phyloP scores from a whole-genome alignment of 2,888 invertebrate species.

The Cryptocephalus moraei region DNA sequence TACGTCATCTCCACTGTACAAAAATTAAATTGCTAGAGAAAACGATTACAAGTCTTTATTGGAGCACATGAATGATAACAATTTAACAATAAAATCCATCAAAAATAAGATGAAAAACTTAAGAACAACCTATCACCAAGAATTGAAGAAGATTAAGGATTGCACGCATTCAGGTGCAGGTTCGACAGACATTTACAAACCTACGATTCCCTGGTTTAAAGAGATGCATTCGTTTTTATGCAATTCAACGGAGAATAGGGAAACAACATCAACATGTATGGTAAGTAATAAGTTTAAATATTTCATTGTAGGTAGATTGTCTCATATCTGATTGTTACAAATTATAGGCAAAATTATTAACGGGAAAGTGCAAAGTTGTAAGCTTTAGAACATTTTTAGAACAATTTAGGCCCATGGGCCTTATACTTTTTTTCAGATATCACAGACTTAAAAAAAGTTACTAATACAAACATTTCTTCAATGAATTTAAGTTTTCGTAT shows the following conservation, averaged over 20 bases:
- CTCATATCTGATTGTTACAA: background rate
- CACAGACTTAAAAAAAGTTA: too few relatives aligned
- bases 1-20: background rate
- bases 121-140: background rate
- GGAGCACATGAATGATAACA: background rate
- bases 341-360: too few relatives aligned
- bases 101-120: background rate
- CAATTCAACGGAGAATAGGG: background rate
- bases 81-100: background rate
- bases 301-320: background rate
- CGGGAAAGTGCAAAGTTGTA: background rate
- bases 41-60: background rate
- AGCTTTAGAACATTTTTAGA: too few relatives aligned
- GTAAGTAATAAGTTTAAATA: background rate
- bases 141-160: background rate
- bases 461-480: too few relatives aligned
- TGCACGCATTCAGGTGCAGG: background rate
- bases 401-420: too few relatives aligned
- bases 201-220: background rate
- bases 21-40: background rate
- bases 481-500: too few relatives aligned
- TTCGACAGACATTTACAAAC: background rate
- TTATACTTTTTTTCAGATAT: too few relatives aligned
- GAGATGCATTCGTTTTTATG: background rate
- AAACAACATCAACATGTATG: background rate